Evolutionary conservation across 2,797 vertebrate species (phyloP), one percentile per base, ranked within the genome.

Genomic region (Sciurus vulgaris): DNA sequence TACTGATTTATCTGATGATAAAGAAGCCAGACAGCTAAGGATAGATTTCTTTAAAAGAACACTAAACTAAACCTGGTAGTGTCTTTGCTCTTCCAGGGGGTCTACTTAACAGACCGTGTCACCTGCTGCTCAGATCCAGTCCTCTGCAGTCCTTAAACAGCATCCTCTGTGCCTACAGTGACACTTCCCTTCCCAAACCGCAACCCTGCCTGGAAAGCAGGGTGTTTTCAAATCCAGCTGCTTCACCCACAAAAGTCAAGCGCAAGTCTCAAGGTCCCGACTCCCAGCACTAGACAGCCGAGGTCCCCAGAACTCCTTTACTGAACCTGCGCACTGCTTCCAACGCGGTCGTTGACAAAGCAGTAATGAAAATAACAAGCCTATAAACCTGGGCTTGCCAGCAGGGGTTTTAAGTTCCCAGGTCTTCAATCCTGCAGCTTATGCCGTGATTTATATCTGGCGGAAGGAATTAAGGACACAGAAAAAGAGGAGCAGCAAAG

Each of bases 311-410:
- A 44, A 72, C 73, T 95, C 61, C 91, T 97, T 88, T n/a, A 26
- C 74, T 88, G 95, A 94, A 94, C 89, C 77, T 65, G 44, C 22
- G 69, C 6, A 0, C 35, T 76, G 69, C 97, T 98, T 97, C 97
- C 95, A 97, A 98, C 63, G 88, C 65, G 87, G 81, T 44, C 79
- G 33, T 98, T 98, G 98, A 98, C 91, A 97, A 98, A 98, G 95
- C 35, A 0, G 86, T 98, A 98, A 98, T 91, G 89, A 97, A 98
- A 98, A 89, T 86, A 98, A 96, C 96, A 96, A 97, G 98, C 97
- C 98, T 98, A 98, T 98, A 98, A 98, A 98, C 86, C 41, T 95
- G 96, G 59, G 86, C 76, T 96, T 72, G 97, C 91, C 91, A 59
- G 94, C 94, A 97, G 98, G 96, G 93, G 81, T 54, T 90, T 96